Conservation (phyloP, 2,888 invertebrate genomes). For the Trichacis sp. region DNA sequence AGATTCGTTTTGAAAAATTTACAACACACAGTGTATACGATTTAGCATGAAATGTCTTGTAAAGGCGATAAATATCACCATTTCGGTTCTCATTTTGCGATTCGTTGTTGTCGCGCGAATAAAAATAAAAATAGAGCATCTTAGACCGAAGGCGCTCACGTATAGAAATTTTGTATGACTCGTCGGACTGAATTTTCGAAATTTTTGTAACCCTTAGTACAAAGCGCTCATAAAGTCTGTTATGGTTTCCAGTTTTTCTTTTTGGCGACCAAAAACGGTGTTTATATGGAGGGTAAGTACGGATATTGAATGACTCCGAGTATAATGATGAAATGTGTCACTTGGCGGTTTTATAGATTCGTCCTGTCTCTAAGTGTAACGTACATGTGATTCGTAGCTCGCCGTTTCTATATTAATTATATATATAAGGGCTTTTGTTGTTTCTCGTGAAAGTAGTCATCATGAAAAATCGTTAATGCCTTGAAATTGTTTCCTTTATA, state of each 20-base stretch:
- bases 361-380: constrained; percentile 24
- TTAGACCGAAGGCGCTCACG: neutral
- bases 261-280: neutral
- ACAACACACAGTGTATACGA: no score
- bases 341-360: constrained; percentile 16
- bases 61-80: no score
- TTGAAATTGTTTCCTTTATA: no score
- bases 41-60: no score
- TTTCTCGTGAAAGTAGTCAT: constrained; percentile 46
- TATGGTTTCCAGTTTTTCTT: neutral
- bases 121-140: no score
- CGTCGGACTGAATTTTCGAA: constrained; percentile 9
- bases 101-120: no score
- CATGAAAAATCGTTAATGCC: no score
- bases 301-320: constrained; percentile 13
- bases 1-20: no score
- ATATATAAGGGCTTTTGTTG: constrained; percentile 50
- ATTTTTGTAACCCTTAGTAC: constrained; percentile 1
- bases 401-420: constrained; percentile 56
- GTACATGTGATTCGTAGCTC: constrained; percentile 40
- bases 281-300: constrained; percentile 20
- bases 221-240: neutral
- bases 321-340: constrained; percentile 16
- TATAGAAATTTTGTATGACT: no score
- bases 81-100: no score